Evolutionary conservation across 2,888 invertebrate genomes (phyloP).

Genomic region (Cheilosia vernalis): DNA sequence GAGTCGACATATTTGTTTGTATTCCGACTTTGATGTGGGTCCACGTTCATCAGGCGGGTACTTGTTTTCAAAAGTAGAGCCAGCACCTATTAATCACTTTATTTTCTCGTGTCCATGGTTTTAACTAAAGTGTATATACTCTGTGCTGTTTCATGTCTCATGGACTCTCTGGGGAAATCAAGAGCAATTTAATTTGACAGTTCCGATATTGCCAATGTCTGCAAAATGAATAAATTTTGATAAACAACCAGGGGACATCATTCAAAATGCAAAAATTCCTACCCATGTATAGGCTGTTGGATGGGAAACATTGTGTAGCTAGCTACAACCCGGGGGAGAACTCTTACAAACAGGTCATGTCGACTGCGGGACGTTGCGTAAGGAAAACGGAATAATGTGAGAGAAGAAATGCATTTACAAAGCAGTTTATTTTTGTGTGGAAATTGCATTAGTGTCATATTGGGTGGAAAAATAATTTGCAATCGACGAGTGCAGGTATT

Average conservation of each 20-base stretch:
- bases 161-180: slow-evolving; percentile 45
- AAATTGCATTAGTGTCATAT: slow-evolving; percentile 2
- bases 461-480: too few species aligned
- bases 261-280: slow-evolving; percentile 31
- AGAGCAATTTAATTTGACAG: slow-evolving; percentile 25
- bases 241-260: slow-evolving; percentile 17
- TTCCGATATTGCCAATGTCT: slow-evolving; percentile 23
- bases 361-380: slow-evolving; percentile 6
- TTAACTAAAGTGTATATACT: not conserved
- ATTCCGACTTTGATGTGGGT: slow-evolving; percentile 17
- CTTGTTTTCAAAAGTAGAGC: not conserved
- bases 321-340: not conserved
- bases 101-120: not conserved
- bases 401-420: slow-evolving; percentile 20
- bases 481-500: too few species aligned
- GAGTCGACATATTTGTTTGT: not conserved
- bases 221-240: slow-evolving; percentile 45
- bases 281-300: not conserved
- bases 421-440: not conserved
- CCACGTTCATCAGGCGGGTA: slow-evolving; percentile 25
- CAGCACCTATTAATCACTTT: slow-evolving; percentile 21
- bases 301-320: not conserved
- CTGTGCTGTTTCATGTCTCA: too few species aligned
- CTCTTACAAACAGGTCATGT: slow-evolving; percentile 30
- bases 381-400: slow-evolving; percentile 11